A percentile compares a stretch with the other conserved stretches of the same genome.
These are phyloP conservation scores for Matsumurasca onukii DNA, from an alignment of 1,140 invertebrate genomes.

Conservation along the genomic window DNA sequence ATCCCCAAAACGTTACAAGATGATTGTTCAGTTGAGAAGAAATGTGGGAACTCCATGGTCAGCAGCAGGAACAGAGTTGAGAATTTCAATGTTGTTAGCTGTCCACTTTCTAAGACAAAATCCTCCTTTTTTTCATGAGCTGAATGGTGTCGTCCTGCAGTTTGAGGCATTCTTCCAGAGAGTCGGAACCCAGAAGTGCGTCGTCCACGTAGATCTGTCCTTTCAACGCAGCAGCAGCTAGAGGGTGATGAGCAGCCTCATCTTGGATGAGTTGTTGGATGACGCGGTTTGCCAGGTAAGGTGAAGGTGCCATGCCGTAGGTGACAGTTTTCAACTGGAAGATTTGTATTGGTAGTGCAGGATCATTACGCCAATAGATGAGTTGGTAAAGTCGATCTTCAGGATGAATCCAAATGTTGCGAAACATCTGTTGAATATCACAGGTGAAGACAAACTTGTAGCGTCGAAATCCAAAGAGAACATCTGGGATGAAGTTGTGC, in stretches of 20 bases:
- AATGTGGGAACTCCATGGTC: too few species aligned
- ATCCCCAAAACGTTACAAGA: too few species aligned
- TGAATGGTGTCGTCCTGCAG: neutral
- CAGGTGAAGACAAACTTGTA: neutral
- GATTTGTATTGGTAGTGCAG: neutral
- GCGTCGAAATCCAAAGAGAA: too few species aligned
- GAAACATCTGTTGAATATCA: neutral
- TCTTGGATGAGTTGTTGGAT: neutral
- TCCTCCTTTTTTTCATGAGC: neutral
- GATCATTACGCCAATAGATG: neutral
- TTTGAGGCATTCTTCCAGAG: neutral
- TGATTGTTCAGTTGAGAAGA: too few species aligned
- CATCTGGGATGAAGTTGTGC: neutral
- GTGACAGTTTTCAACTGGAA: neutral
- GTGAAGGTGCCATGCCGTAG: too few species aligned
- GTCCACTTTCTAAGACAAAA: neutral
- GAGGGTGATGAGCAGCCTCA: neutral
- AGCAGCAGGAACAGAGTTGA: neutral
- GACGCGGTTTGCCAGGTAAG: neutral
- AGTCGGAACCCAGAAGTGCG: neutral
- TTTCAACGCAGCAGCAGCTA: neutral
- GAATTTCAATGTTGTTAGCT: neutral
- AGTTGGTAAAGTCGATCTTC: neutral
- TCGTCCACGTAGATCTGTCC: conserved; percentile 1
- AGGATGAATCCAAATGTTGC: neutral